A percentile compares a stretch with the other conserved stretches of the same genome.
phyloP scores from a whole-genome alignment of 2,797 vertebrate genomes.

The Crypturellus tataupa region DNA sequence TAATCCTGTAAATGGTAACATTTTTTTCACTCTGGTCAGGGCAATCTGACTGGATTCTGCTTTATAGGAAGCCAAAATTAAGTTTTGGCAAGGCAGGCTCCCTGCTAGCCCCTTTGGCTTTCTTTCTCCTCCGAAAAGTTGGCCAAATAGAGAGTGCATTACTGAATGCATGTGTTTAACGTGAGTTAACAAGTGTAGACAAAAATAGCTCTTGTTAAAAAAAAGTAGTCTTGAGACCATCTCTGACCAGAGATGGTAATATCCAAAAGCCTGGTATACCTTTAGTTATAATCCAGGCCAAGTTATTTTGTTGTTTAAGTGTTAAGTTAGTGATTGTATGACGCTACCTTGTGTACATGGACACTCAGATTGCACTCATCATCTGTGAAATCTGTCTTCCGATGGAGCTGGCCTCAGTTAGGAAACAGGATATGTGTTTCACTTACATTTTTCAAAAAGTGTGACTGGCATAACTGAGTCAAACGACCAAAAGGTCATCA shows the following conservation, averaged over 20 bases:
- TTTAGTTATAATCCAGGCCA: background rate
- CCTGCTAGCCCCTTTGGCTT: background rate
- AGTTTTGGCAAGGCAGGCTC: rapidly evolving
- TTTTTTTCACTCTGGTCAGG: background rate
- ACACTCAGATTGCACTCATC: background rate
- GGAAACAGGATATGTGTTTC: background rate
- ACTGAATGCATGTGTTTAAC: background rate
- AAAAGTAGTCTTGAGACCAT: background rate
- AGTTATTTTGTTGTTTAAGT: background rate
- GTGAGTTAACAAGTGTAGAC: background rate
- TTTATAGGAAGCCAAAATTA: background rate
- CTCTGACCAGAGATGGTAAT: background rate
- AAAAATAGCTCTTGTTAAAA: background rate
- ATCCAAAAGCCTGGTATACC: background rate
- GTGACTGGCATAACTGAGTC: background rate
- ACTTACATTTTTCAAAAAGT: background rate
- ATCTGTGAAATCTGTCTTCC: background rate
- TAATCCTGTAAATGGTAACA: background rate
- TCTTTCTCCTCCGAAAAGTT: constrained; percentile 13
- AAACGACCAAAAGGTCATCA: background rate
- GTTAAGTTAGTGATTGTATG: background rate
- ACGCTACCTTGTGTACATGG: background rate
- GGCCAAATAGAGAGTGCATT: background rate
- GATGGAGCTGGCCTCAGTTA: rapidly evolving
- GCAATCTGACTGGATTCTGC: background rate